A percentile compares a stretch with the other conserved stretches of the same genome.
These are phyloP conservation scores for Schizothorax lantsangensis DNA, from an alignment of 2,797 vertebrate genomes.

Conservation along the genomic window DNA sequence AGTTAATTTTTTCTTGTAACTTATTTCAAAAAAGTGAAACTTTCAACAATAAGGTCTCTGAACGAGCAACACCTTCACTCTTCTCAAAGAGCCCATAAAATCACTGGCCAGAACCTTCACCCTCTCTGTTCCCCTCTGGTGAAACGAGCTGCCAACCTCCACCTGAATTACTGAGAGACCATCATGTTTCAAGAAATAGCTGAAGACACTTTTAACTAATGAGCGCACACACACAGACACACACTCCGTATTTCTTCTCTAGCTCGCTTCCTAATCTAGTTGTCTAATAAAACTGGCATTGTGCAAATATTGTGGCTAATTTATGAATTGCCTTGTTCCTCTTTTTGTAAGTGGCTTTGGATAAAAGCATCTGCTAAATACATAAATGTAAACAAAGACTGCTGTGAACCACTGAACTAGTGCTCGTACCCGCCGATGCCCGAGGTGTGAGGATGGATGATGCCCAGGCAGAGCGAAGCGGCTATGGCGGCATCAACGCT, in stretches of 20 bases:
- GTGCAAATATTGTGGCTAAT: neutral
- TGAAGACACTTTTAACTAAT: too few relatives aligned
- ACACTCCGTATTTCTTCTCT: too few relatives aligned
- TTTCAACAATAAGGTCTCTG: neutral
- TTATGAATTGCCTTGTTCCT: neutral
- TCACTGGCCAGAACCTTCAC: too few relatives aligned
- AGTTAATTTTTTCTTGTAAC: too few relatives aligned
- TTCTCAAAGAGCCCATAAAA: too few relatives aligned
- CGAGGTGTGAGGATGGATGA: conserved; percentile 93
- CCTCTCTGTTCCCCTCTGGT: too few relatives aligned
- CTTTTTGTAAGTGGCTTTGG: neutral
- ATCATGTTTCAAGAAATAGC: too few relatives aligned
- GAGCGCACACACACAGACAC: too few relatives aligned
- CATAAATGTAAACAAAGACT: neutral
- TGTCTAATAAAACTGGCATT: neutral
- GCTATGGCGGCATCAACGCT: conserved; percentile 93
- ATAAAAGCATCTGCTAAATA: neutral
- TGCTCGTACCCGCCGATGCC: conserved; percentile 91
- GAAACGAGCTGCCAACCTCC: too few relatives aligned
- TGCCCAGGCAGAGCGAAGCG: conserved; percentile 89
- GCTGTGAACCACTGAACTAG: neutral
- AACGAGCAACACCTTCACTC: too few relatives aligned
- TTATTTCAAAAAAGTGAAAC: too few relatives aligned
- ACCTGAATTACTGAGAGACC: too few relatives aligned
- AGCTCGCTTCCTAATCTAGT: neutral